Evolutionary conservation across 2,113 vertebrate species (phyloP).

Genomic region (Actenoides lindsayi): DNA sequence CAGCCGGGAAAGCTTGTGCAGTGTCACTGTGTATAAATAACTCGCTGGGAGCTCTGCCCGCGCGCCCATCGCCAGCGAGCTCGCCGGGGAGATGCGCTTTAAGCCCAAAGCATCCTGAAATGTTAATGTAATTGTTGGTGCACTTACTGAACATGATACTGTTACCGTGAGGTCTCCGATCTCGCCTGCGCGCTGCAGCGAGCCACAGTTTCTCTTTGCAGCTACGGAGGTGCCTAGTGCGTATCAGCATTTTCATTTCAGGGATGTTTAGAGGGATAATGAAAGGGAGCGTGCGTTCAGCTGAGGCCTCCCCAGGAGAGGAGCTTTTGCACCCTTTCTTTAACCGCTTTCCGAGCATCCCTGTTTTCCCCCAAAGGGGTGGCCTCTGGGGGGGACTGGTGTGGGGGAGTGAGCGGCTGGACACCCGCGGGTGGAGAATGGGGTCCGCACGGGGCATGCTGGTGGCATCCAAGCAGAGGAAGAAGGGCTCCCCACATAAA

Average conservation of each 20-base stretch:
- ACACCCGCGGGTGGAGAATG: rapidly evolving
- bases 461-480: rapidly evolving
- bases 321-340: not conserved
- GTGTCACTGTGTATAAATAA: not conserved
- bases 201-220: not conserved
- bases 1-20: not conserved
- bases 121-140: conserved; percentile 24
- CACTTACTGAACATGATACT: not conserved
- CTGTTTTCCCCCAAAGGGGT: not conserved
- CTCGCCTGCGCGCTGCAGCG: not conserved
- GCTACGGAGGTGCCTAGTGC: not conserved
- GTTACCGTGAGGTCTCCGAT: not conserved
- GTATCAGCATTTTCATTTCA: not conserved
- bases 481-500: not conserved
- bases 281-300: not conserved
- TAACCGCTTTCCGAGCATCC: not conserved
- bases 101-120: conserved; percentile 24
- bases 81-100: not conserved
- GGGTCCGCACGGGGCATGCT: too few species aligned
- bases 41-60: not conserved
- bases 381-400: not conserved
- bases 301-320: not conserved
- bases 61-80: rapidly evolving
- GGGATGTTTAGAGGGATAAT: not conserved
- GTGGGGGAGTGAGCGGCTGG: not conserved